phyloP scores from a whole-genome alignment of 2,113 vertebrate genomes.

The Nothocercus julius region DNA sequence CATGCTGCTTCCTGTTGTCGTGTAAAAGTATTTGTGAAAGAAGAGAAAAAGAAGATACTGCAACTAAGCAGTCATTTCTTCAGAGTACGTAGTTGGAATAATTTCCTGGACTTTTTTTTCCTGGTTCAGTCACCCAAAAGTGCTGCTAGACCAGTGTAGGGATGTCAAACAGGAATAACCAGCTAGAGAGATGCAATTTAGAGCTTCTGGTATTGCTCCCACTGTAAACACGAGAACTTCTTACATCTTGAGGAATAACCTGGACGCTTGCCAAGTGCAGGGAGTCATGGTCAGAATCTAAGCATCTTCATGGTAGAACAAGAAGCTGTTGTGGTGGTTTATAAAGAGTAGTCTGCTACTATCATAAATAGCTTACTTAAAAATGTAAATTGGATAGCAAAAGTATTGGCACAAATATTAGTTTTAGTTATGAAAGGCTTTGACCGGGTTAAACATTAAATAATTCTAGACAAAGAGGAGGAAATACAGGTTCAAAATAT shows the following conservation, averaged over 20 bases:
- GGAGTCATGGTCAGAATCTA: not conserved
- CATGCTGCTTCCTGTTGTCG: not conserved
- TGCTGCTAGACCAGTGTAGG: not conserved
- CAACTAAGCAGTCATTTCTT: not conserved
- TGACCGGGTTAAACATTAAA: not conserved
- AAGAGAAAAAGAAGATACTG: not conserved
- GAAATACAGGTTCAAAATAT: not conserved
- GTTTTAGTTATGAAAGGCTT: not conserved
- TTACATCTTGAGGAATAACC: not conserved
- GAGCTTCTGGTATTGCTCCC: not conserved
- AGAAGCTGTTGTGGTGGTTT: not conserved
- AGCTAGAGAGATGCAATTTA: not conserved
- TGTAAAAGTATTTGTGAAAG: not conserved
- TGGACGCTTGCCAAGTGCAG: not conserved
- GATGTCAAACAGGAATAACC: not conserved
- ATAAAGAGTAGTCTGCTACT: not conserved
- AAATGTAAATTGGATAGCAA: not conserved
- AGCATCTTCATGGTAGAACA: not conserved
- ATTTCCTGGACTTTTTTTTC: not conserved
- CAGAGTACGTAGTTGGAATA: not conserved
- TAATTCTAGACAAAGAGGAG: not conserved
- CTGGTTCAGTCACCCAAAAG: not conserved
- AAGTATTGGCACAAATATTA: not conserved
- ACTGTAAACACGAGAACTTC: not conserved
- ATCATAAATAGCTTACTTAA: not conserved